These are phyloP conservation scores for Leucozona laternaria DNA, from an alignment of 2,888 invertebrate species.

Conservation along the genomic window DNA sequence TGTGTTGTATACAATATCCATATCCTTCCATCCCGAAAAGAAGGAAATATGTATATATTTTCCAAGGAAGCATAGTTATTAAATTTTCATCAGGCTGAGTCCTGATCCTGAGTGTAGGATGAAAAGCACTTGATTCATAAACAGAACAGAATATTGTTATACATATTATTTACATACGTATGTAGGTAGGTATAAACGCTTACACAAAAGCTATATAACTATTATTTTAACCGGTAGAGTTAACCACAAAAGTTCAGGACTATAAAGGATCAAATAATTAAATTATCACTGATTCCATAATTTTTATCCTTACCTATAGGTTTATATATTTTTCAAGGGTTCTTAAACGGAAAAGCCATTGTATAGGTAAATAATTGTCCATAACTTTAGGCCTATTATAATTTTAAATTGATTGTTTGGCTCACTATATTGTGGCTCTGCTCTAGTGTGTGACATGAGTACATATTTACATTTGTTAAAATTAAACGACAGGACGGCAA, in stretches of 20 bases:
- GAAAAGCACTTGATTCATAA: conserved; percentile 30
- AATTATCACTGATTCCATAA: conserved; percentile 46
- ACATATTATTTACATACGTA: not conserved
- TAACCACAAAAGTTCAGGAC: conserved; percentile 9
- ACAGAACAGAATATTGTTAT: not conserved
- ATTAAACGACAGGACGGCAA: not conserved
- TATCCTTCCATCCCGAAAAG: conserved; percentile 9
- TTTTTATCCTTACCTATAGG: not conserved
- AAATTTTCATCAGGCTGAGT: conserved; percentile 45
- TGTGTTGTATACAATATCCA: conserved; percentile 20
- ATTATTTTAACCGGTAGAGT: conserved; percentile 23
- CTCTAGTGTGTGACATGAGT: not conserved
- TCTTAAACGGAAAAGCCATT: conserved; percentile 15
- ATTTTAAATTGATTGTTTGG: conserved; percentile 64
- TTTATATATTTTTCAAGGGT: not conserved
- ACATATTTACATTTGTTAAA: conserved; percentile 13
- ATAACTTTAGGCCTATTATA: conserved; percentile 34
- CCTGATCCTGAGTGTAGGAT: not conserved
- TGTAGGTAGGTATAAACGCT: too few species aligned
- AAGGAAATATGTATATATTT: not conserved
- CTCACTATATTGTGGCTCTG: conserved; percentile 15
- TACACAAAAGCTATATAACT: conserved; percentile 3
- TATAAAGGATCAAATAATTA: conserved; percentile 67
- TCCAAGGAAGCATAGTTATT: conserved; percentile 47
- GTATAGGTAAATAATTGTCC: not conserved